Evolutionary conservation across 2,888 invertebrate genomes (phyloP).

Genomic region (Eustalomyia histrio): DNA sequence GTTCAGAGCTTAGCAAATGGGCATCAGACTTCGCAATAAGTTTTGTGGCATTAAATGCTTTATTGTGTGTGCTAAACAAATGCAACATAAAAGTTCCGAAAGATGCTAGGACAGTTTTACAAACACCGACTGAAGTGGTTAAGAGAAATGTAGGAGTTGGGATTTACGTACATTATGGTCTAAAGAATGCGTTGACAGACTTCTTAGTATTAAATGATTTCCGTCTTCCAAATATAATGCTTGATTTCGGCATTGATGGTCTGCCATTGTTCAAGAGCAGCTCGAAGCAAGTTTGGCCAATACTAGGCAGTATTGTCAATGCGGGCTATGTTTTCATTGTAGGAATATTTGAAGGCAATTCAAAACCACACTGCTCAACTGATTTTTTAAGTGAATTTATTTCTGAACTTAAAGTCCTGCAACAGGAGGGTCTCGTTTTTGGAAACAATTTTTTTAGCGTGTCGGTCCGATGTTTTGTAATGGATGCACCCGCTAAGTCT

Average conservation of each 20-base stretch:
- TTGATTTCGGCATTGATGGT: neutral
- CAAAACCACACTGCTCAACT: no score
- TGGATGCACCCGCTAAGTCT: no score
- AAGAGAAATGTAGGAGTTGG: neutral
- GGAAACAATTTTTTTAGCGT: no score
- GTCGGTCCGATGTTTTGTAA: no score
- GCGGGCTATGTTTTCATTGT: neutral
- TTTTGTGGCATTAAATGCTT: slow-evolving; percentile 22
- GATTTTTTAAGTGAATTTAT: no score
- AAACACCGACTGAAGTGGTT: slow-evolving; percentile 15
- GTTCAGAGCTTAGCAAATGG: neutral
- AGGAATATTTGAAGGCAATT: no score
- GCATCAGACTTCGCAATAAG: no score
- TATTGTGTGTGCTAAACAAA: neutral
- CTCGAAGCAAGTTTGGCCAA: neutral
- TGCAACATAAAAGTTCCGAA: slow-evolving; percentile 25
- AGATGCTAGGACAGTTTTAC: slow-evolving; percentile 17
- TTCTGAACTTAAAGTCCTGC: no score
- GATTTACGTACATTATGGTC: neutral
- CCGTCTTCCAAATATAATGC: no score
- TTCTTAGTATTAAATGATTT: neutral
- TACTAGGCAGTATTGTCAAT: neutral
- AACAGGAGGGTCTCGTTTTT: no score
- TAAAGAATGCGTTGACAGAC: neutral
- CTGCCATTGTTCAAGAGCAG: no score